Conservation (phyloP, 2,113 vertebrate genomes). For the Myiopsitta monachus region DNA sequence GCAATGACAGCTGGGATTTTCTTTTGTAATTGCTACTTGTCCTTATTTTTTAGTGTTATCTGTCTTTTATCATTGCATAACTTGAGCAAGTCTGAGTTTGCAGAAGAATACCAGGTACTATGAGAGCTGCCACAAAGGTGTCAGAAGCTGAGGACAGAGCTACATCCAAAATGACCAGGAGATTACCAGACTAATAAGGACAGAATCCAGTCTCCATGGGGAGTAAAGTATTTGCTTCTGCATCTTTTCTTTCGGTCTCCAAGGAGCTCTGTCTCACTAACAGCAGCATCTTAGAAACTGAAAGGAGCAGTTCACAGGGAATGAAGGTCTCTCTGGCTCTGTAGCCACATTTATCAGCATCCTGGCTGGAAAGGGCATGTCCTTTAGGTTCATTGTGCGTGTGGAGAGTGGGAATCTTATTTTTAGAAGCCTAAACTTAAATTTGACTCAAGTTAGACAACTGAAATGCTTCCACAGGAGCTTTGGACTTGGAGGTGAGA, state of each 20-base stretch:
- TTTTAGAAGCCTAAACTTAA: background rate
- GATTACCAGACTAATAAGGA: constrained; percentile 5
- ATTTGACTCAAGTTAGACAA: background rate
- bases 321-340: constrained; percentile 18
- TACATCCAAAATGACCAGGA: background rate
- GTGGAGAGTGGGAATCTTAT: background rate
- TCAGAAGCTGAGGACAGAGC: background rate
- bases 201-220: constrained; percentile 24
- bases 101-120: background rate
- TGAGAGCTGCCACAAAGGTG: background rate
- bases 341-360: constrained; percentile 21
- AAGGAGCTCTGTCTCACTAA: constrained; percentile 52
- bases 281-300: constrained; percentile 49
- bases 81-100: background rate
- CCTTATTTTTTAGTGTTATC: background rate
- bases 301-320: constrained; percentile 49
- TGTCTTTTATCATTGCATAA: background rate
- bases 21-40: background rate
- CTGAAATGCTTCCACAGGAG: background rate
- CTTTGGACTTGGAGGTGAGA: background rate
- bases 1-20: background rate
- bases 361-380: background rate
- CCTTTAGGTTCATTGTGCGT: background rate
- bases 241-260: constrained; percentile 54
- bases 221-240: constrained; percentile 32